phyloP scores from a whole-genome alignment of 2,113 vertebrate species.

The Salvelinus sp. region DNA sequence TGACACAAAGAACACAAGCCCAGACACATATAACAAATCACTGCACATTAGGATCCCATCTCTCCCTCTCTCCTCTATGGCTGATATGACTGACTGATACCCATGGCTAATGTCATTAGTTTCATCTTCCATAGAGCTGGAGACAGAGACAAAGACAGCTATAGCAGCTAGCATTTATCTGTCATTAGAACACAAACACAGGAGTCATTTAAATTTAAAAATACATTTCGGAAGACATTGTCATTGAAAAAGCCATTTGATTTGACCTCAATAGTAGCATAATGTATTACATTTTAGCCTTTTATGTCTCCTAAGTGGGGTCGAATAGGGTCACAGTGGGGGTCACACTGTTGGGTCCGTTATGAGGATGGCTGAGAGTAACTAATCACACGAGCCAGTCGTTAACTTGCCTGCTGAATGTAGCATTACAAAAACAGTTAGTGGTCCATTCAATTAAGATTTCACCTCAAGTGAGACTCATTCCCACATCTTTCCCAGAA shows the following conservation, averaged over 20 bases:
- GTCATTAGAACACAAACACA: slow-evolving; percentile 46
- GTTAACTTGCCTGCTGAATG: slow-evolving; percentile 34
- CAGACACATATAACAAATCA: slow-evolving; percentile 56
- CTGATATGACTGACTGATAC: slow-evolving; percentile 55
- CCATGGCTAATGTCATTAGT: slow-evolving; percentile 62
- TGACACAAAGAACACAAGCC: slow-evolving; percentile 44
- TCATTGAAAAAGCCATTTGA: slow-evolving; percentile 5
- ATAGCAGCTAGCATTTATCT: slow-evolving; percentile 11
- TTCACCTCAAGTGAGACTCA: slow-evolving; percentile 20
- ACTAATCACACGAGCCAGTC: slow-evolving; percentile 56
- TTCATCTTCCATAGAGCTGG: slow-evolving; percentile 37
- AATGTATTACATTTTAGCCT: slow-evolving; percentile 47
- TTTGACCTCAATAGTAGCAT: slow-evolving; percentile 43
- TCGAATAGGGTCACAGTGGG: slow-evolving; percentile 47
- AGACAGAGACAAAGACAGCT: slow-evolving; percentile 18
- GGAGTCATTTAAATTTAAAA: slow-evolving; percentile 28
- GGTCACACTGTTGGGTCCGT: slow-evolving; percentile 53
- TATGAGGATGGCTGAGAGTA: slow-evolving; percentile 55
- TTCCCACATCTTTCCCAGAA: not conserved
- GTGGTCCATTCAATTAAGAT: slow-evolving; percentile 62
- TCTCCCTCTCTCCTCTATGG: slow-evolving; percentile 9
- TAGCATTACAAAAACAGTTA: slow-evolving; percentile 47
- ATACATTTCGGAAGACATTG: slow-evolving; percentile 17
- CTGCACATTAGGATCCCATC: slow-evolving; percentile 53
- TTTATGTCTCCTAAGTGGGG: slow-evolving; percentile 44